These are phyloP conservation scores for Drosophila carrolli DNA, from an alignment of 1,140 invertebrate genomes.

Conservation along the genomic window DNA sequence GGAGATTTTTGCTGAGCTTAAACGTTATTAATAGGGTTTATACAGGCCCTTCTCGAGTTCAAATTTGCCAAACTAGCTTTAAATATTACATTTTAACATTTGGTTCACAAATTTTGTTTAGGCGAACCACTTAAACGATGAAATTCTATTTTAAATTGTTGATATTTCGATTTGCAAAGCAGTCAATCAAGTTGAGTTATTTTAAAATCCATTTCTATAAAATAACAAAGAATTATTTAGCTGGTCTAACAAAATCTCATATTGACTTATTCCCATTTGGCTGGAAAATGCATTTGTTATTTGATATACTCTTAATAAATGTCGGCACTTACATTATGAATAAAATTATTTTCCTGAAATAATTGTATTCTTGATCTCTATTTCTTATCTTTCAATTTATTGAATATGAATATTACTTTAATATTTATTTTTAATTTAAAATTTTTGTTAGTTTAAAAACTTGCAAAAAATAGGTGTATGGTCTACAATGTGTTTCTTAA, in stretches of 20 bases:
- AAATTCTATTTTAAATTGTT: too few relatives aligned
- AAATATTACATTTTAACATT: not conserved
- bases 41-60: not conserved
- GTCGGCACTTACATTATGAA: not conserved
- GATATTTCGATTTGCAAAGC: not conserved
- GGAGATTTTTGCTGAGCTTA: slow-evolving; percentile 9
- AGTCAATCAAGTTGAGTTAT: slow-evolving; percentile 6
- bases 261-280: slow-evolving; percentile 13
- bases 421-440: too few relatives aligned
- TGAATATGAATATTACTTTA: too few relatives aligned
- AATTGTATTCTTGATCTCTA: too few relatives aligned
- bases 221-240: slow-evolving; percentile 16
- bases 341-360: not conserved
- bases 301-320: not conserved
- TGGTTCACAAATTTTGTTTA: not conserved
- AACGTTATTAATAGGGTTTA: not conserved
- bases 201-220: not conserved
- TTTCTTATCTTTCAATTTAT: too few relatives aligned
- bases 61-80: not conserved
- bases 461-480: too few relatives aligned
- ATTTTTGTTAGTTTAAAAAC: too few relatives aligned
- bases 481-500: too few relatives aligned
- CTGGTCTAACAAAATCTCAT: not conserved
- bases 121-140: not conserved
- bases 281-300: not conserved